Evolutionary conservation across 2,888 invertebrate species (phyloP).

Genomic region (Drosophila kuntzei): DNA sequence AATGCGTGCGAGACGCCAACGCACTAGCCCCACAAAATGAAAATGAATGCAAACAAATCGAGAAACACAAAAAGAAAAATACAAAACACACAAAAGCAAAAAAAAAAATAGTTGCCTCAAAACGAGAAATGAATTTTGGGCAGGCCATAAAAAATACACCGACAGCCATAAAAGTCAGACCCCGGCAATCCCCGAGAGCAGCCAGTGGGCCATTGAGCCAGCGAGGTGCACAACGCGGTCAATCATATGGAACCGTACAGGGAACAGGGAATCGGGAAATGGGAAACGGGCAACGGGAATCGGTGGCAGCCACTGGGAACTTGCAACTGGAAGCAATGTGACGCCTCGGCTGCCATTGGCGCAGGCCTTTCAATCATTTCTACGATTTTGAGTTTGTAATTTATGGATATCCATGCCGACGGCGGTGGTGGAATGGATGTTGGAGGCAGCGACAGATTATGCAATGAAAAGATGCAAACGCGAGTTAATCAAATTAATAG

Average conservation of each 20-base stretch:
- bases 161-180: slow-evolving; percentile 77
- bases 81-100: slow-evolving; percentile 2
- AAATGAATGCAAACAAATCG: slow-evolving; percentile 76
- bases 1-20: slow-evolving; percentile 64
- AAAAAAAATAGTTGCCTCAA: slow-evolving; percentile 32
- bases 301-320: not conserved
- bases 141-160: slow-evolving; percentile 78
- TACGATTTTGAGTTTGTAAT: slow-evolving; percentile 67
- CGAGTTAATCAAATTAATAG: slow-evolving; percentile 76
- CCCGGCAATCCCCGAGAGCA: slow-evolving; percentile 78
- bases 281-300: slow-evolving; percentile 12
- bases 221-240: slow-evolving; percentile 65
- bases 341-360: slow-evolving; percentile 21
- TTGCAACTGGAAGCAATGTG: slow-evolving; percentile 18
- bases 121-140: slow-evolving; percentile 69
- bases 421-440: slow-evolving; percentile 11
- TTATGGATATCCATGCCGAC: slow-evolving; percentile 52
- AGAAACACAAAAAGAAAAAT: slow-evolving; percentile 19
- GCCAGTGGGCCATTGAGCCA: slow-evolving; percentile 49
- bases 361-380: slow-evolving; percentile 74
- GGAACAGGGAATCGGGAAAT: slow-evolving; percentile 1
- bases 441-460: slow-evolving; percentile 70
- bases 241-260: slow-evolving; percentile 61
- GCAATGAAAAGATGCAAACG: slow-evolving; percentile 71
- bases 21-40: slow-evolving; percentile 15